These are phyloP conservation scores for Leucozona laternaria DNA, from an alignment of 2,888 invertebrate species.

Conservation along the genomic window DNA sequence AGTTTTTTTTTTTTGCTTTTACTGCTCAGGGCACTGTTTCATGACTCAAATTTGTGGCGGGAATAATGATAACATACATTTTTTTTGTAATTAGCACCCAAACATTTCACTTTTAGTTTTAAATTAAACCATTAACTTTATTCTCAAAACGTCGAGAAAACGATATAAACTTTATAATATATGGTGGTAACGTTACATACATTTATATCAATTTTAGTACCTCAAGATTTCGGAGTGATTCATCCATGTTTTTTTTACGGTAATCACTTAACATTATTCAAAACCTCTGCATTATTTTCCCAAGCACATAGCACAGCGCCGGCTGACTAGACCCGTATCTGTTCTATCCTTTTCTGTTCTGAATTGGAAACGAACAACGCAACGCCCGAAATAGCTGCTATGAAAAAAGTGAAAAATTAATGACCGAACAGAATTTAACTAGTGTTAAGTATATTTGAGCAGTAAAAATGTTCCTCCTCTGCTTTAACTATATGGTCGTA, in stretches of 20 bases:
- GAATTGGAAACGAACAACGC: constrained; percentile 50
- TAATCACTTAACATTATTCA: constrained; percentile 6
- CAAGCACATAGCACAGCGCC: not conserved
- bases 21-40: no score
- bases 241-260: not conserved
- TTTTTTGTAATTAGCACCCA: no score
- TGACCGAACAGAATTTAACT: constrained; percentile 66
- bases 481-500: constrained; percentile 55
- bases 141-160: no score
- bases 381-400: constrained; percentile 33
- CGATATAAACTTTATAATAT: not conserved
- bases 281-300: not conserved
- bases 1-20: no score
- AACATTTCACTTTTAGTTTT: no score
- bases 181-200: not conserved
- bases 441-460: constrained; percentile 63
- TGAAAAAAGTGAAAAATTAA: constrained; percentile 52
- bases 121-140: no score
- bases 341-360: not conserved
- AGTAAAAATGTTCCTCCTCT: constrained; percentile 59
- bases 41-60: no score
- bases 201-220: not conserved
- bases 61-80: no score
- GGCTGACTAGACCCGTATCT: constrained; percentile 17
- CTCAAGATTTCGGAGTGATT: not conserved